A percentile compares a stretch with the other conserved stretches of the same genome.
These are phyloP conservation scores for Dermatemys mawii DNA, from an alignment of 2,113 vertebrate genomes.

Conservation along the genomic window DNA sequence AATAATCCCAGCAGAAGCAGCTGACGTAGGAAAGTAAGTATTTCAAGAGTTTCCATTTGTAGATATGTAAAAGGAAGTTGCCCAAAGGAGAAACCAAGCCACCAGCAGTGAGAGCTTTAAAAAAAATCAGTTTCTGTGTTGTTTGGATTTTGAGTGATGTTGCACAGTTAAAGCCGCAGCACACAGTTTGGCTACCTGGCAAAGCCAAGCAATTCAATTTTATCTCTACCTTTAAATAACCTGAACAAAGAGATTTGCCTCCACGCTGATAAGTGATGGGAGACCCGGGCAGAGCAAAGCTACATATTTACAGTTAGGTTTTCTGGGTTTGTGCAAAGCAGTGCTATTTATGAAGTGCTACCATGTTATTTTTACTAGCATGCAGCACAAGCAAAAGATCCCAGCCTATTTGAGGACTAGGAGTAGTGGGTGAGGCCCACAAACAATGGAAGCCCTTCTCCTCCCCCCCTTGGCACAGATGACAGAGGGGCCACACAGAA, in stretches of 20 bases:
- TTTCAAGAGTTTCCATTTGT: background rate
- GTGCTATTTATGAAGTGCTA: background rate
- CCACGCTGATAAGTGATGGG: background rate
- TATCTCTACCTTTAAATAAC: background rate
- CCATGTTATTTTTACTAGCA: background rate
- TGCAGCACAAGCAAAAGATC: background rate
- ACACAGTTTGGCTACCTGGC: background rate
- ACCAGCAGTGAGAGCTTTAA: background rate
- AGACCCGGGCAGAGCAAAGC: background rate
- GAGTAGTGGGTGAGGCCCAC: background rate
- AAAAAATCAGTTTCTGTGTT: background rate
- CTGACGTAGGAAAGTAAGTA: background rate
- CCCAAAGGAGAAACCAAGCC: constrained; percentile 1
- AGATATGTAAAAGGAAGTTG: background rate
- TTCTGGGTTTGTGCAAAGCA: background rate
- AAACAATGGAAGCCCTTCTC: background rate
- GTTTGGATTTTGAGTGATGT: background rate
- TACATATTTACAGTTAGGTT: background rate
- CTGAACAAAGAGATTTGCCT: background rate
- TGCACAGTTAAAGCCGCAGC: background rate
- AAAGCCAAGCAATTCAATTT: background rate
- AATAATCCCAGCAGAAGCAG: background rate
- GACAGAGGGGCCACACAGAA: background rate
- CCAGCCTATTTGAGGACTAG: background rate
- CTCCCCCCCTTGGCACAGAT: background rate